Evolutionary conservation across 2,113 vertebrate species (phyloP).

Genomic region (Triplophysa dalaica): DNA sequence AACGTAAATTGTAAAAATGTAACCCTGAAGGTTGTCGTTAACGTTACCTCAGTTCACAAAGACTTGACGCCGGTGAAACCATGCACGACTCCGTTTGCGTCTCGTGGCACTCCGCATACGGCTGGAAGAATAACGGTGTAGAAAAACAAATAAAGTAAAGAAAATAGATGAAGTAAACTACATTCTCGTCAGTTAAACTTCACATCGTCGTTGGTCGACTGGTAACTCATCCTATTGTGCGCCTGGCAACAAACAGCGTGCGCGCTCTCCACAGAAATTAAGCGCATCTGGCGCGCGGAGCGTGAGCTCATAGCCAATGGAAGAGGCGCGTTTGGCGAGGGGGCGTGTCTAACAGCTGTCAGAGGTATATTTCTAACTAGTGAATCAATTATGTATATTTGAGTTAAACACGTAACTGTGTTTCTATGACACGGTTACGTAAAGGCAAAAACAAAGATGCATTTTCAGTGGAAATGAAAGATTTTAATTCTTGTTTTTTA

Average conservation of each 20-base stretch:
- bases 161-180: background rate
- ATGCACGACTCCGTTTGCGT: background rate
- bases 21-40: background rate
- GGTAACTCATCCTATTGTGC: background rate
- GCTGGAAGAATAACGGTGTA: background rate
- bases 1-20: background rate
- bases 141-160: conserved; percentile 1
- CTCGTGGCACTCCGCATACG: background rate
- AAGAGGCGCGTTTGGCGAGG: background rate
- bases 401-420: too few relatives aligned
- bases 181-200: background rate
- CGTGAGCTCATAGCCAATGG: background rate
- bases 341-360: conserved; percentile 4
- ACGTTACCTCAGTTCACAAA: background rate
- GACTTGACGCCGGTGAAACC: background rate
- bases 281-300: background rate
- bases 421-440: too few relatives aligned
- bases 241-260: background rate
- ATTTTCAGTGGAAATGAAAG: too few relatives aligned
- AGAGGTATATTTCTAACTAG: too few relatives aligned
- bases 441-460: too few relatives aligned
- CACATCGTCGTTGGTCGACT: background rate
- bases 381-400: too few relatives aligned
- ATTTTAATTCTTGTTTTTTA: too few relatives aligned
- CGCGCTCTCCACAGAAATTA: background rate